Evolutionary conservation across 35 echinoderm and acorn worm species (phyloP).

Genomic region (Apostichopus californicus): DNA sequence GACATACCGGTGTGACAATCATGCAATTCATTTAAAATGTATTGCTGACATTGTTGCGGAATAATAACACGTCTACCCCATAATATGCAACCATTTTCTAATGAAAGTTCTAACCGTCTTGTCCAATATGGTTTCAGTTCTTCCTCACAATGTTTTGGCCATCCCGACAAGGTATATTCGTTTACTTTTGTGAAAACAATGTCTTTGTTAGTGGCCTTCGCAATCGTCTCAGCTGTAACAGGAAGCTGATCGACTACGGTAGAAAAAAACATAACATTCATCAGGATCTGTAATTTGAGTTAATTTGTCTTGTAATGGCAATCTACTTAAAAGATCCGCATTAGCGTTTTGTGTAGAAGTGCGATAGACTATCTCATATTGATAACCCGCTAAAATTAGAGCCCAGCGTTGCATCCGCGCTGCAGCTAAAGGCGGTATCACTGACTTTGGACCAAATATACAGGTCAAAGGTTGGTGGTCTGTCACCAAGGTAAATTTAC

Average conservation of each 20-base stretch:
- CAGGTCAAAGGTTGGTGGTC: not conserved
- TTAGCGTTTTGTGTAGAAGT: constrained; percentile 32
- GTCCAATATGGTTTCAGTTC: not conserved
- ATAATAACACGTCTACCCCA: constrained; percentile 46
- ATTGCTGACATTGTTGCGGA: not conserved
- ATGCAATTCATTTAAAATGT: constrained; percentile 50
- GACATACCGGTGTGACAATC: constrained; percentile 41
- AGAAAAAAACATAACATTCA: not conserved
- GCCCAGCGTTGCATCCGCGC: constrained; percentile 29
- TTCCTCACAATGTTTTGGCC: constrained; percentile 21
- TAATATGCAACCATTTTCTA: constrained; percentile 38
- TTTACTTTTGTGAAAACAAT: constrained; percentile 36
- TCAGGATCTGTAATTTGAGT: not conserved
- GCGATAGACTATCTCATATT: too few relatives aligned
- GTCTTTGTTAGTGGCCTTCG: constrained; percentile 16
- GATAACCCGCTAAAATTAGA: not conserved
- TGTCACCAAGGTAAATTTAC: too few relatives aligned
- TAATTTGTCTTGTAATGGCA: not conserved
- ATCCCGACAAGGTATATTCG: constrained; percentile 16
- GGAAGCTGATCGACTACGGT: constrained; percentile 20
- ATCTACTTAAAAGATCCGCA: constrained; percentile 31
- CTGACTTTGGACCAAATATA: constrained; percentile 61
- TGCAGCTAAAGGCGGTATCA: constrained; percentile 51
- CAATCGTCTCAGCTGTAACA: constrained; percentile 23
- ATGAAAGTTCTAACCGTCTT: not conserved